phyloP scores from a whole-genome alignment of 1,140 invertebrate genomes.

The Tachypleus tridentatus region DNA sequence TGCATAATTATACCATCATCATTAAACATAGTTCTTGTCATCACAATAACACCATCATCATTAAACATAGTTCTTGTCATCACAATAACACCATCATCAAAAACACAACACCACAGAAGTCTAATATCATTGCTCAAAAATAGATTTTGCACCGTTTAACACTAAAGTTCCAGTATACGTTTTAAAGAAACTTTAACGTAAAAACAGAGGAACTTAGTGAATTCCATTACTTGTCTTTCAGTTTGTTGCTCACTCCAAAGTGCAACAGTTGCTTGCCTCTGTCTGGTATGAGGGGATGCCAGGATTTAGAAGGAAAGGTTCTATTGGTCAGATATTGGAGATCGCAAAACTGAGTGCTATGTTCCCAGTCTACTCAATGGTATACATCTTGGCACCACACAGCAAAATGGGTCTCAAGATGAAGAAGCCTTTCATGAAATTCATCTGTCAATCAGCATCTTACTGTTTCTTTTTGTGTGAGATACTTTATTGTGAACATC shows the following conservation, averaged over 20 bases:
- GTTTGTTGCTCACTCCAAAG: conserved; percentile 88
- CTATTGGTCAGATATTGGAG: conserved; percentile 59
- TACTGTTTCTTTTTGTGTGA: conserved; percentile 76
- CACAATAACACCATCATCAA: too few species aligned
- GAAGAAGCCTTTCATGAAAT: conserved; percentile 89
- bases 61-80: too few species aligned
- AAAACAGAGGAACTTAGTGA: background rate
- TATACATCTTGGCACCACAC: conserved; percentile 71
- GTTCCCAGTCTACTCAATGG: conserved; percentile 71
- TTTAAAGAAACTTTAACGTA: conserved; percentile 4
- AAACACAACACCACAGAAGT: too few species aligned
- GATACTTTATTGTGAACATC: conserved; percentile 19
- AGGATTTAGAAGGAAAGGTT: conserved; percentile 65
- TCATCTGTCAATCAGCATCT: conserved; percentile 78
- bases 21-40: too few species aligned
- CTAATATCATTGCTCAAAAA: too few species aligned
- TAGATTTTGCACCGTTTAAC: too few species aligned
- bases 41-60: too few species aligned
- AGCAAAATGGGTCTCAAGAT: conserved; percentile 66
- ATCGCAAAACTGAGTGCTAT: conserved; percentile 62
- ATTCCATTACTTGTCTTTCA: conserved; percentile 35
- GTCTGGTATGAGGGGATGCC: conserved; percentile 89
- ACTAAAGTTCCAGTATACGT: background rate
- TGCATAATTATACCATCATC: too few species aligned
- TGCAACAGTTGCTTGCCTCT: conserved; percentile 73